Evolutionary conservation across 2,113 vertebrate genomes (phyloP).

Genomic region (Pterophyllum scalare): DNA sequence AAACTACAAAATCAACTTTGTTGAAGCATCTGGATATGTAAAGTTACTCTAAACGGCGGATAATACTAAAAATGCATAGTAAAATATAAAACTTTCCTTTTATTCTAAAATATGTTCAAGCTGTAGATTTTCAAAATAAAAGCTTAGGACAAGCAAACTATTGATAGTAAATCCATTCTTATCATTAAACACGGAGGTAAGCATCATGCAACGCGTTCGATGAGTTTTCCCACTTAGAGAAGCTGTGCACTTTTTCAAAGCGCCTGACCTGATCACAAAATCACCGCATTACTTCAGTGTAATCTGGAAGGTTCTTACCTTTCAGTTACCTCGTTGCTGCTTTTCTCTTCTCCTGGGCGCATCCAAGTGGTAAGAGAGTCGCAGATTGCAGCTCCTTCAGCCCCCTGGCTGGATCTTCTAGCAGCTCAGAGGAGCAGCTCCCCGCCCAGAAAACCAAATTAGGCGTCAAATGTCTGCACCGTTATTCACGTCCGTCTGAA

Average conservation of each 20-base stretch:
- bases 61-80: not conserved
- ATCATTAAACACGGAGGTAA: not conserved
- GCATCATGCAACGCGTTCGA: conserved; percentile 48
- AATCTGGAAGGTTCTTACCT: conserved; percentile 32
- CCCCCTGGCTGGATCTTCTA: conserved; percentile 34
- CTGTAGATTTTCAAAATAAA: conserved; percentile 2
- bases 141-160: not conserved
- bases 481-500: conserved; percentile 61
- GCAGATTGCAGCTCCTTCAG: conserved; percentile 23
- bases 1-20: not conserved
- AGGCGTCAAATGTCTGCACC: conserved; percentile 65
- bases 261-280: not conserved
- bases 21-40: not conserved
- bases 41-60: not conserved
- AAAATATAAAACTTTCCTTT: too few species aligned
- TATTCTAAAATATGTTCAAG: too few species aligned
- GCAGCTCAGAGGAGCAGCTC: conserved; percentile 15
- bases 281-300: too few species aligned
- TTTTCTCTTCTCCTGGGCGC: conserved; percentile 9
- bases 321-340: not conserved
- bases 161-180: not conserved
- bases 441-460: conserved; percentile 75
- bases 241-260: not conserved
- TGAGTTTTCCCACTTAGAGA: not conserved
- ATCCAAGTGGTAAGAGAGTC: conserved; percentile 23